These are phyloP conservation scores for Zelleria hepariella DNA, from an alignment of 2,888 invertebrate species.

Conservation along the genomic window DNA sequence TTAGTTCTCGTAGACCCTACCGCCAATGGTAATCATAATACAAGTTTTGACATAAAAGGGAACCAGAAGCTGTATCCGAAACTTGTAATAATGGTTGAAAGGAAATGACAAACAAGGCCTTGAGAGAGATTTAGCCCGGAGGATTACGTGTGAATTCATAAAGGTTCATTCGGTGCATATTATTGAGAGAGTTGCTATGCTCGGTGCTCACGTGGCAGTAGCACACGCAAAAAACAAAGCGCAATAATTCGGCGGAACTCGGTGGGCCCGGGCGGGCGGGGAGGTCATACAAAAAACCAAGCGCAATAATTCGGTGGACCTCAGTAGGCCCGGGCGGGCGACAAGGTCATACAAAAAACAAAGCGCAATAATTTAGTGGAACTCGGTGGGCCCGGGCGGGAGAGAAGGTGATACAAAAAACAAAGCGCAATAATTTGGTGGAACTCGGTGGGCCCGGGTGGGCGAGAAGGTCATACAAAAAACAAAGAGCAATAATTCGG, in stretches of 20 bases:
- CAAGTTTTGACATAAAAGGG: no score
- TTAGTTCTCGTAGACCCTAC: background rate
- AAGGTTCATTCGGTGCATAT: background rate
- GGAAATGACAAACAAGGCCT: no score
- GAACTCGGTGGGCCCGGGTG: background rate
- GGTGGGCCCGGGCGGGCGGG: background rate
- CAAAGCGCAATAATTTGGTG: background rate
- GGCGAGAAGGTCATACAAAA: no score
- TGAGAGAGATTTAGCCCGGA: no score
- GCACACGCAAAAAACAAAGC: background rate
- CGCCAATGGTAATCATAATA: no score
- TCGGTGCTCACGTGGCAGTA: background rate
- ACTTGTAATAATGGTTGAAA: no score
- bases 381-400: background rate
- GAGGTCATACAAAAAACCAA: background rate
- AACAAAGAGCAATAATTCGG: no score
- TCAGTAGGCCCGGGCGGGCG: background rate
- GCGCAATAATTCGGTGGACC: background rate
- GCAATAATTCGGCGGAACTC: background rate
- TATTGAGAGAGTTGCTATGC: background rate
- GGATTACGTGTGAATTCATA: no score
- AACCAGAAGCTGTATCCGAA: no score
- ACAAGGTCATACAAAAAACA: background rate
- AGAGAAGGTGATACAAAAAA: background rate
- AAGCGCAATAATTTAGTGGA: background rate